Evolutionary conservation across 2,797 vertebrate genomes (phyloP), one percentile per base, ranked within the genome.

Genomic region (Halcyon chelicuti): DNA sequence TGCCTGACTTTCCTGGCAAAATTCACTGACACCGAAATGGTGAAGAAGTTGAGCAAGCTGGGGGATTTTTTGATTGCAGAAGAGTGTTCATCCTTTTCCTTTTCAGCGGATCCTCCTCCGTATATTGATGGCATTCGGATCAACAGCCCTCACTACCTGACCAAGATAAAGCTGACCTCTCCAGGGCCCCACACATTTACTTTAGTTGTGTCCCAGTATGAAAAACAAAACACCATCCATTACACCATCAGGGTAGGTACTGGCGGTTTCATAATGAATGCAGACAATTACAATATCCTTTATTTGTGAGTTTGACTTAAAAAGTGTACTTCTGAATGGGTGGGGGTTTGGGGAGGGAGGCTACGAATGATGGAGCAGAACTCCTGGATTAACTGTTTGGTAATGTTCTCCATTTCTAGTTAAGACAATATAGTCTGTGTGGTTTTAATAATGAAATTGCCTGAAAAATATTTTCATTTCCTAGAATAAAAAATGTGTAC

Each of bases 151-250:
- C 99, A 99, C 97, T 99, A 99, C 93, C 97, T 99, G 96, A 99
- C 99, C 81, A 99, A 99, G 98, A 99, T 99, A 90, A 99, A 98
- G 91, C 98, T 99, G 97, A 99, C 98, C 47, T 98, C 98, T 20
- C 98, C 98, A 0, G 99, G 99, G 39, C 96, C 98, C 14, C 99
- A 99, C 94, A 99, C 98, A 1, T 99, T 99, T 96, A 99, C 99
- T 0, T 97, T 99, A 88, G 99, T 99, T 97, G 99, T 99, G 35
- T 99, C 99, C 77, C 99, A 99, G 95, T 99, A 99, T n/a, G 99
- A 99, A 97, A 99, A 99, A 70, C 99, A 99, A 97, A 99, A 99
- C 97, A 99, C 99, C 70, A 99, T 99, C 97, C 99, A 99, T 97
- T 99, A 99, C 97, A 99, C 99, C 0, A 96, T 99, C 78, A 98